Percentiles rank a stretch among this genome's conserved stretches.
Conservation (phyloP, 2,888 invertebrate genomes). For the Tineola bisselliella region DNA sequence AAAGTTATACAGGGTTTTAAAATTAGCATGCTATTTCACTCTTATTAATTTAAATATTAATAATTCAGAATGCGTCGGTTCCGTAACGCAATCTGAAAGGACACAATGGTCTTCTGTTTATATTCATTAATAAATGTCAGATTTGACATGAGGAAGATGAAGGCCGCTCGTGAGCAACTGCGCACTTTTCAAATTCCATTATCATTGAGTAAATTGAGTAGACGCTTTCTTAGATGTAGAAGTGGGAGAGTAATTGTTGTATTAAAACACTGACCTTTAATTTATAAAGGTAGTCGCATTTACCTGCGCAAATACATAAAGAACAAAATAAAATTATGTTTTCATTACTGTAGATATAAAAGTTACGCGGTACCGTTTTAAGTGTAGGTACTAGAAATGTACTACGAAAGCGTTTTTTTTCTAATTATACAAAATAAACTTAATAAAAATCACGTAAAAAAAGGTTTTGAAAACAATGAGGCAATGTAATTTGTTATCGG, state of each 20-base stretch:
- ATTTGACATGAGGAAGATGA: slow-evolving; percentile 19
- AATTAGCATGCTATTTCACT: no score
- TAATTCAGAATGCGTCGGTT: background rate
- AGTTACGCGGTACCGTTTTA: no score
- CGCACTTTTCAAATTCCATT: slow-evolving; percentile 9
- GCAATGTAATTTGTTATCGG: background rate
- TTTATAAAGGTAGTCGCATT: background rate
- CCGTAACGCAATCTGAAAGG: slow-evolving; percentile 17
- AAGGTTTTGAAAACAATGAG: no score
- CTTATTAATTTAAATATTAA: no score
- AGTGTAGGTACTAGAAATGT: no score
- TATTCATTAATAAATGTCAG: slow-evolving; percentile 39
- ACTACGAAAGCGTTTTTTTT: no score
- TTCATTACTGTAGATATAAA: no score
- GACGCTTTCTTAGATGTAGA: background rate
- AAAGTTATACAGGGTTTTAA: no score
- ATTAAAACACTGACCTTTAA: background rate
- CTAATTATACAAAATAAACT: no score
- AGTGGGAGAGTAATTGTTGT: background rate
- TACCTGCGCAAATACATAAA: no score
- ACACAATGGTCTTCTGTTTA: slow-evolving; percentile 29
- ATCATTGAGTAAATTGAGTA: slow-evolving; percentile 7
- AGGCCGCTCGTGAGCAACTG: background rate
- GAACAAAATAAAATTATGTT: no score
- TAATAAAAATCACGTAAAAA: no score